Base-by-base conservation (phyloP, 2,797 vertebrate genomes). In the Ceryle rudis region DNA sequence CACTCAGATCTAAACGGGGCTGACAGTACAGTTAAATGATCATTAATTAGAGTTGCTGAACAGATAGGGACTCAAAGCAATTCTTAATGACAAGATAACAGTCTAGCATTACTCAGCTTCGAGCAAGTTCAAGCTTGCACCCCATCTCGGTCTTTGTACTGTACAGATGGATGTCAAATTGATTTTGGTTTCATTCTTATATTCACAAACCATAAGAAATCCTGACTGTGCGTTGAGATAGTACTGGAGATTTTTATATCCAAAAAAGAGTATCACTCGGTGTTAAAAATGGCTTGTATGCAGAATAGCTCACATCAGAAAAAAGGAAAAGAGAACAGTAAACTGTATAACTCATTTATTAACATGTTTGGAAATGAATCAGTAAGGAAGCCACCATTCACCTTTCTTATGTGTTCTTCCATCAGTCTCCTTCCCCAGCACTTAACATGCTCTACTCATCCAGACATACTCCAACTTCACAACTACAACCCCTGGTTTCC, bases 21-120 rank as follows among this genome's bases (percentile, higher is more conserved):
- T 98, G 99, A 99, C 99, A 99, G 98, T 98, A 96, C 98, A 98
- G 99, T 99, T 99, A 99, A 98, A 99, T 99, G 99, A 99, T 99
- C 98, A 98, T 99, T 99, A 99, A 99, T 99, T 99, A 99, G 98
- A 98, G 98, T 99, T 97, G 98, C 97, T 98, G 98, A 96, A 98
- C 98, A 95, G 98, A 98, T 98, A 98, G 98, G 98, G 98, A 98
- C 97, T 97, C 98, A 97, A 97, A 98, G 98, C 86, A 98, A 98
- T 98, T 98, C 98, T 81, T 97, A 98, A 87, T 96, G 98, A 97
- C 95, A 98, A 98, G 98, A 98, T 98, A 98, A 96, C 97, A 95
- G 98, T 94, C 96, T 93, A 95, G 93, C 29, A 85, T 95, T 96
- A 97, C 96, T 98, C 94, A 97, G 94, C 94, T 87, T 71, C 60